These are phyloP conservation scores for Notarius lentiginosus DNA, from an alignment of 2,113 vertebrate species.

Conservation along the genomic window DNA sequence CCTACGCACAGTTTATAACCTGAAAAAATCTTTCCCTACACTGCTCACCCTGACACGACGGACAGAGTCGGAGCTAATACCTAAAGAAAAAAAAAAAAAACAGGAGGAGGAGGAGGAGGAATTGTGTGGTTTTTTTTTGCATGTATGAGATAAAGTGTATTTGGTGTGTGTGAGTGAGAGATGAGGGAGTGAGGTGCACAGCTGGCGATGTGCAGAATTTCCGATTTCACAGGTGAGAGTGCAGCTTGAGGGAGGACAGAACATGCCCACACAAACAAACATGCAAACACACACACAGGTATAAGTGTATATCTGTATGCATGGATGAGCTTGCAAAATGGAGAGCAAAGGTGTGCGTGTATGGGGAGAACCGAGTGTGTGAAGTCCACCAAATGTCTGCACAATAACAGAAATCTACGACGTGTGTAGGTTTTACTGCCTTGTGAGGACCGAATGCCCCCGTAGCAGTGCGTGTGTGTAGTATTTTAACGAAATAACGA, in stretches of 20 bases:
- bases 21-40: conserved; percentile 8
- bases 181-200: conserved; percentile 31
- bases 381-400: not conserved
- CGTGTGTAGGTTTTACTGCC: not conserved
- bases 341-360: not conserved
- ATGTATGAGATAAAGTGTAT: not conserved
- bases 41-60: conserved; percentile 7
- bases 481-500: not conserved
- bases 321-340: not conserved
- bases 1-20: conserved; percentile 20
- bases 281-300: not conserved
- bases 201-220: conserved; percentile 49
- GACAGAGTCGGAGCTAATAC: conserved; percentile 41
- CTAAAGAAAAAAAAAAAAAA: conserved; percentile 5
- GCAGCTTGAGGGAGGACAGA: conserved; percentile 25
- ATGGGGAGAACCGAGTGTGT: no score
- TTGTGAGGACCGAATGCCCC: not conserved
- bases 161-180: not conserved
- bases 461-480: not conserved
- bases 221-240: conserved; percentile 57
- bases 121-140: no score
- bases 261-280: not conserved
- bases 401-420: not conserved
- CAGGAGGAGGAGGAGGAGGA: not conserved
- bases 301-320: not conserved